Base-by-base conservation (phyloP, 35 echinoderm and acorn worm genomes). In the Heliocidaris erythrogramma region DNA sequence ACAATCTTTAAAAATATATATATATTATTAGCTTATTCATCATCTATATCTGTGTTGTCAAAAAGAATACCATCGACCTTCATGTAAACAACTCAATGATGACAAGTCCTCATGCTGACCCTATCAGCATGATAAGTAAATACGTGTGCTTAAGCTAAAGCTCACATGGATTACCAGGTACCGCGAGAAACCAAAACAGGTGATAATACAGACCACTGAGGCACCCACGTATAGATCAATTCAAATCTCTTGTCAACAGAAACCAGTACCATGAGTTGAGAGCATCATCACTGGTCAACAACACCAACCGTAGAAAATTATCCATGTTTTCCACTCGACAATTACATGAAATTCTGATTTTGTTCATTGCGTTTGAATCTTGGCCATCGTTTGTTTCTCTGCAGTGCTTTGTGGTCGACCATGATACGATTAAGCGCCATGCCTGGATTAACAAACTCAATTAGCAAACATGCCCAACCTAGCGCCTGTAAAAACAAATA, bases 381-480 rank as follows among this genome's bases (percentile, higher is more conserved):
- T n/a, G 65, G 21, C 65, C 7, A 78, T 2, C 18, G 65, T 78
- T 78, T 78, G 21, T 78, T 71, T 78, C 27, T 78, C 27, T 7
- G 65, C 27, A 78, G 21, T 5, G 65, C 2, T 78, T 78, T 17
- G 47, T 89, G 87, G 87, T 89, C 31, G 87, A 89, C 87, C 31
- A 30, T 89, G 87, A 89, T 89, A 89, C 31, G 47, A 89, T 89
- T 89, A 89, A 47, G 47, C 2, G 87, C 17, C 47, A 89, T 32
- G 87, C 87, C 47, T 89, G 87, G 87, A 89, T 89, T 89, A 89
- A 89, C 87, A 89, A 89, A 89, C 87, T 48, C 47, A 89, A 89
- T 89, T 89, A 89, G 87, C 16, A 89, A 48, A 89, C 87, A 89
- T 47, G 31, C 87, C 47, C 87, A 89, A 89, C 87, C 30, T 89